These are phyloP conservation scores for Etheostoma perlongum DNA, from an alignment of 2,797 vertebrate genomes.

Conservation along the genomic window DNA sequence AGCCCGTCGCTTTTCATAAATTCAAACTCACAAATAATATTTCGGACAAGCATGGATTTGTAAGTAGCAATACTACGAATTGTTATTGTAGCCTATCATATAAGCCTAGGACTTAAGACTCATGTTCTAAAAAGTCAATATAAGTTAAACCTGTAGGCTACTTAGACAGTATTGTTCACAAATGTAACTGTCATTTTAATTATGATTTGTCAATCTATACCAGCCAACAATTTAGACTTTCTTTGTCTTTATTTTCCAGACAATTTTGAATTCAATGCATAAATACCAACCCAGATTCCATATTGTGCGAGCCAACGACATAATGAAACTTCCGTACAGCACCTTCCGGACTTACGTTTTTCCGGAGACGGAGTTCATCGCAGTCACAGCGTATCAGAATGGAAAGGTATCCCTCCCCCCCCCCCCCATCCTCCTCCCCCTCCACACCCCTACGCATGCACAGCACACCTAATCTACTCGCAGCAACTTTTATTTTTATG, in stretches of 20 bases:
- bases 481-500: not conserved
- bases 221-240: not conserved
- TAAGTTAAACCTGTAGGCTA: too few species aligned
- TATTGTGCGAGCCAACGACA: conserved; percentile 94
- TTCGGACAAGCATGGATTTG: conserved; percentile 98
- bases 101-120: too few species aligned
- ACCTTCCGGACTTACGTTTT: conserved; percentile 97
- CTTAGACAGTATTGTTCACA: too few species aligned
- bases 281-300: conserved; percentile 98
- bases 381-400: conserved; percentile 98
- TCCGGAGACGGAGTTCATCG: conserved; percentile 96
- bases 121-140: too few species aligned
- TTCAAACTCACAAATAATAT: conserved; percentile 99
- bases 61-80: conserved; percentile 81
- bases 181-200: too few species aligned
- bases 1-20: conserved; percentile 97
- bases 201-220: not conserved
- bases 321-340: conserved; percentile 95
- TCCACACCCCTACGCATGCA: not conserved
- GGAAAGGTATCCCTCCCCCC: conserved; percentile 88
- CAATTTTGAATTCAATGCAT: conserved; percentile 98
- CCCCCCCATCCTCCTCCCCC: too few species aligned
- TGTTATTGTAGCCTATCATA: too few species aligned
- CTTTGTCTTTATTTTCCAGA: conserved; percentile 78
- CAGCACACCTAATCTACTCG: not conserved